phyloP scores from a whole-genome alignment of 1,140 invertebrate genomes.

The Drosophila micromelanica region DNA sequence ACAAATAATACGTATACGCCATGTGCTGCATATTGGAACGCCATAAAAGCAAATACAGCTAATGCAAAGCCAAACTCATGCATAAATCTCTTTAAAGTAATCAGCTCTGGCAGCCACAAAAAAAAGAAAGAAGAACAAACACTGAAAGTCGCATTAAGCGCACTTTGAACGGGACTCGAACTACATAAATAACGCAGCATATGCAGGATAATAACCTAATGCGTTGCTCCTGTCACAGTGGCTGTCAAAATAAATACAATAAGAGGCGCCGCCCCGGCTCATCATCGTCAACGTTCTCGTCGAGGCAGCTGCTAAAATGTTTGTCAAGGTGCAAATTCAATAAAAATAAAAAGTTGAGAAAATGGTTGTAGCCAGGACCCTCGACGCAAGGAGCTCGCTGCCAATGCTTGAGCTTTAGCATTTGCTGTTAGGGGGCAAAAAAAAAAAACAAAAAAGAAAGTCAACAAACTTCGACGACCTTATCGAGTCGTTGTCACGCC shows the following conservation, averaged over 20 bases:
- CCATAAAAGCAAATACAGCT: conserved; percentile 33
- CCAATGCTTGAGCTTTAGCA: conserved; percentile 27
- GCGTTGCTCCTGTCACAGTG: conserved; percentile 16
- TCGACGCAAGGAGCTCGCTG: neutral
- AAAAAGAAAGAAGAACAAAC: conserved; percentile 10
- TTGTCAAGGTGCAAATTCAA: conserved; percentile 56
- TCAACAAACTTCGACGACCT: conserved; percentile 53
- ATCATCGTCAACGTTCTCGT: conserved; percentile 20
- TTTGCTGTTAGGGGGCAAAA: conserved; percentile 26
- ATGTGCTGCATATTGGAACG: conserved; percentile 27
- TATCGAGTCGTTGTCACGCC: conserved; percentile 55
- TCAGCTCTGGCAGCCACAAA: conserved; percentile 34
- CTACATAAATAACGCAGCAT: conserved; percentile 44
- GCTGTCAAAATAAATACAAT: conserved; percentile 54
- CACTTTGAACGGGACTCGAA: conserved; percentile 18
- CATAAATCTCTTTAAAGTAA: conserved; percentile 72
- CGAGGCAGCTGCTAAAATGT: conserved; percentile 47
- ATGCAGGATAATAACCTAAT: conserved; percentile 50
- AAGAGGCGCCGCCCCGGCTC: conserved; percentile 11
- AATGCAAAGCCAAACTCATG: conserved; percentile 48
- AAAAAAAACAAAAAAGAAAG: neutral
- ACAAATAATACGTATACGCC: conserved; percentile 53
- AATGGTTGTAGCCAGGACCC: conserved; percentile 14
- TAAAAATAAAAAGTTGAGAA: conserved; percentile 48
- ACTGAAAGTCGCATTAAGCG: conserved; percentile 7